Evolutionary conservation across 2,888 invertebrate genomes (phyloP), one percentile per base, ranked within the genome.

Genomic region (Rhopalosiphum nymphaeae): DNA sequence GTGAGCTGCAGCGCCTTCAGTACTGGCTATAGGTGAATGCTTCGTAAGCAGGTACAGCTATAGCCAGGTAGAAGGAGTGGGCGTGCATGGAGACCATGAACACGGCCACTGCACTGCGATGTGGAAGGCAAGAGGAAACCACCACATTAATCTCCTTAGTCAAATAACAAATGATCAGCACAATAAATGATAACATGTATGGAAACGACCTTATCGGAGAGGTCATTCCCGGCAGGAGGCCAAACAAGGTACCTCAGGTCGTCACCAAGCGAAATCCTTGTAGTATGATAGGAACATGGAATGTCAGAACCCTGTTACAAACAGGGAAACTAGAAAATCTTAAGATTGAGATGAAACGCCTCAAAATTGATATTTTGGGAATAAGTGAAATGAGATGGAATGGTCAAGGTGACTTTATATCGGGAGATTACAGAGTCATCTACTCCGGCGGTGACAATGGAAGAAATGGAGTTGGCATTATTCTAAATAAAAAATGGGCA

Each of bases 161-260:
- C 36, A 89, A 89, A 5, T 57, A 89, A 86, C 46, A 86, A 86
- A 86, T 86, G 86, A 13, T 0, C 67, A 92, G 42, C 36, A 88
- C 92, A 92, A 92, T 57, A 92, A 92, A 92, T n/a, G 61, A 86
- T 86, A 92, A 29, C n/a, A 67, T 87, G 67, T 86, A 86, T 87
- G 87, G 61, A 61, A 88, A 88, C 87, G 13, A 87, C 67, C 36
- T 87, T 61, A 92, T 67, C 49, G 78, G 67, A 88, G 67, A 89
- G 78, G 61, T 92, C 42, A 49, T 87, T 61, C 87, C 46, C 44
- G 61, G 87, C 61, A 92, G 44, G 44, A 67, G 61, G 87, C 46
- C 21, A 67, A 87, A 88, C 92, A 88, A 92, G 61, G 88, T 67
- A 49, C 88, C 84, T 89, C 67, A 89, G 42, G 49, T 88, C 89